Evolutionary conservation across 2,888 invertebrate genomes (phyloP), one percentile per base, ranked within the genome.

Genomic region (Protonemura montana): DNA sequence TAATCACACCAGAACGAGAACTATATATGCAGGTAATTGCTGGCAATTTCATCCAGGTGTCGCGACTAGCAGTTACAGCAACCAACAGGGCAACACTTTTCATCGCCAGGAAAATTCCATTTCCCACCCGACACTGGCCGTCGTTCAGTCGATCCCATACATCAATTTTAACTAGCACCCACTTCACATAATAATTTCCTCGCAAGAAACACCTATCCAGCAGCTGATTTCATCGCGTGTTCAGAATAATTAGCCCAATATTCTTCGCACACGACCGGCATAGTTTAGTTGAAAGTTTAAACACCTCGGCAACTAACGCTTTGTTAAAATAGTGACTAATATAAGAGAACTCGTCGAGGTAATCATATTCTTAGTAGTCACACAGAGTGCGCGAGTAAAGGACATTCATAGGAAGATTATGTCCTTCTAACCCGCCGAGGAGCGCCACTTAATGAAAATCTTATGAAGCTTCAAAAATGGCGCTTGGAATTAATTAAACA

Each of bases 191-290:
- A 27, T 81, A 27, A 81, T 81, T 27, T 29, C 29, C 29, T 81
- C 13, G 28, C n/a, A 29, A 81, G 30, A 81, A 81, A 27, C 30
- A 21, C 81, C n/a, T n/a, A 27, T n/a, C 30, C 30, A n/a, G 21
- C 30, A 81, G 21, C 81, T n/a, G 81, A 81, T 81, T 81, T 30
- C 6, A 29, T 29, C 16, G 30, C 81, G 81, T 81, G 81, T 30
- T 81, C 27, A 30, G 81, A 81, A 81, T 81, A 81, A 30, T n/a
- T 29, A 81, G 81, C 29, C 21, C 59, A 21, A 27, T 81, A 81
- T 29, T 29, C 21, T 30, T 81, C 30, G 81, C 21, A 81, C 81
- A 81, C 21, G 81, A 29, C 6, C 81, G 7, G 29, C 59, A 59
- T 21, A 81, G 81, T 81, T n/a, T n/a, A n/a, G n/a, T n/a, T n/a